These are phyloP conservation scores for Melanerpes aurifrons DNA, from an alignment of 2,113 vertebrate genomes.

Conservation along the genomic window DNA sequence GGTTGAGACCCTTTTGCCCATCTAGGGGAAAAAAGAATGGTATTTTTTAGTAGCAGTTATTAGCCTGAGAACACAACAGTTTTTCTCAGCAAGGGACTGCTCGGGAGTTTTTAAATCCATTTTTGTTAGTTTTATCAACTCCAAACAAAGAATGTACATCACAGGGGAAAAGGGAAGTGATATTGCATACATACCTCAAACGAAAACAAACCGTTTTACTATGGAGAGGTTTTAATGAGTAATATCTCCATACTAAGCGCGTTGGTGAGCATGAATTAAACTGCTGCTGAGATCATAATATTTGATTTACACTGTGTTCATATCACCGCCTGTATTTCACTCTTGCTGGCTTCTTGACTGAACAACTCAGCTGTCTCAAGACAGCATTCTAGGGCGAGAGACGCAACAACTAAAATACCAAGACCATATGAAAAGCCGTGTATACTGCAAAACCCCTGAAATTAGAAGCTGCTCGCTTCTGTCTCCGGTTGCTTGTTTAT, in stretches of 20 bases:
- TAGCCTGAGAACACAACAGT: neutral
- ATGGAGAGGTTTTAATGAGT: neutral
- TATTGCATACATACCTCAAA: neutral
- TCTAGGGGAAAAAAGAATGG: neutral
- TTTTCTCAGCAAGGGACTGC: neutral
- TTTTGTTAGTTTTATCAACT: neutral
- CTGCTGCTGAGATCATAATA: neutral
- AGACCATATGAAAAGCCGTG: neutral
- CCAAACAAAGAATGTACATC: neutral
- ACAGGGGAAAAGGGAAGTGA: neutral
- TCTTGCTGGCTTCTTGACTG: neutral
- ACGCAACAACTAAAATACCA: neutral
- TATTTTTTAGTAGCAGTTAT: neutral
- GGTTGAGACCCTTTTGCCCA: neutral
- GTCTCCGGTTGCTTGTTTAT: neutral
- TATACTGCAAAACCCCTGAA: neutral
- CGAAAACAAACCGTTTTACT: neutral
- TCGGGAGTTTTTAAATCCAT: neutral
- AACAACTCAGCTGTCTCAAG: neutral
- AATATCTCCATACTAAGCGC: neutral
- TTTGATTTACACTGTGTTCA: neutral
- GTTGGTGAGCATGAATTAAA: neutral
- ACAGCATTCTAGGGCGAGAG: neutral
- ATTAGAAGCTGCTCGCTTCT: neutral
- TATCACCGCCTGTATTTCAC: neutral